Evolutionary conservation across 2,888 invertebrate species (phyloP), one percentile per base, ranked within the genome.

Genomic region (Drosophila flavopinicola): DNA sequence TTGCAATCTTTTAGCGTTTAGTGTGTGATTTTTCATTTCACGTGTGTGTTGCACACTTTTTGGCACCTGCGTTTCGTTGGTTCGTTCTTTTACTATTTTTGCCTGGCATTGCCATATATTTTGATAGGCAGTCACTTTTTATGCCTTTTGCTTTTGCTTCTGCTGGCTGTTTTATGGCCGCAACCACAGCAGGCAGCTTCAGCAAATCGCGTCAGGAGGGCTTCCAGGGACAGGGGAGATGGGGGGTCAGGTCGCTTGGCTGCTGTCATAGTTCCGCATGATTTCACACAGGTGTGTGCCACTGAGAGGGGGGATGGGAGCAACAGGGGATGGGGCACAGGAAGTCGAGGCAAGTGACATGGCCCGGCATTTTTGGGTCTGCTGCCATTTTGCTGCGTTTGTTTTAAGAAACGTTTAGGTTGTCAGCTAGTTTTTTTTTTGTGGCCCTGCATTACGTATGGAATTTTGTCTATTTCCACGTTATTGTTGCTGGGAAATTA

Each of bases 91-190:
- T 1, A 30, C 17, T 49, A 59, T 61, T 71, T 63, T 75, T 66
- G 30, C 10, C 17, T 13, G 38, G 37, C 29, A 39, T 38, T n/a
- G 41, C 39, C 49, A 83, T 79, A 72, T 83, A 83, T 79, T 85
- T 85, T 79, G 85, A 85, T 82, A 82, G 83, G 83, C 79, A 82
- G 71, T 77, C 77, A 70, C 65, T 80, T 80, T 80, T 80, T 80
- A 83, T 80, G 80, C 84, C 66, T 70, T 70, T 72, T 35, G 57
- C 52, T 54, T 44, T 17, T 56, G 57, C 52, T 54, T 44, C 15
- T 56, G 41, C 56, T 58, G 65, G 63, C 73, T 84, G 83, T 83
- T 85, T 87, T 85, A 86, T 78, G 61, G 85, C 66, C 69, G 69
- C 75, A 84, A 78, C 87, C 87, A 75, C 87, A 84, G 78, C 86